Evolutionary conservation across 2,113 vertebrate species (phyloP).

Genomic region (Bothrops jararaca): DNA sequence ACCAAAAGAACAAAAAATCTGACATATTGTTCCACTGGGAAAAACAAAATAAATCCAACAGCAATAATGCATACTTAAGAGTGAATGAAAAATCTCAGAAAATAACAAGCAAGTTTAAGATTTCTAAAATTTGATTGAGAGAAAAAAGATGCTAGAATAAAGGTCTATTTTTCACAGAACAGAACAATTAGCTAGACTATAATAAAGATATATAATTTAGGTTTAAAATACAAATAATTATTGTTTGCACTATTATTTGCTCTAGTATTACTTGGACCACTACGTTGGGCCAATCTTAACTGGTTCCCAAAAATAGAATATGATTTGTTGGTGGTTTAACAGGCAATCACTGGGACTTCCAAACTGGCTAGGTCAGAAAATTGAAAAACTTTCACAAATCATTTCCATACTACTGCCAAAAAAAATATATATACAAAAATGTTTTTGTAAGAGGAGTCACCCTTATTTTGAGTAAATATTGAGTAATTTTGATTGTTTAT

Average conservation of each 20-base stretch:
- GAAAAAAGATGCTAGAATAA: background rate
- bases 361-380: background rate
- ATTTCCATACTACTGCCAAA: background rate
- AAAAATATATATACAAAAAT: background rate
- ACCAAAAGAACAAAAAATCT: background rate
- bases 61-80: background rate
- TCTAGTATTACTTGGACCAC: background rate
- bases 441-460: background rate
- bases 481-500: background rate
- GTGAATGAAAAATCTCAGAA: background rate
- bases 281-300: background rate
- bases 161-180: background rate
- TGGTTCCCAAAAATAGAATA: background rate
- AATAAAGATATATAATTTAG: background rate
- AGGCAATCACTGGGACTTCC: background rate
- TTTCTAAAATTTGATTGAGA: background rate
- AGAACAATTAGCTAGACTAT: background rate
- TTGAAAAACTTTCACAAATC: background rate
- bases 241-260: background rate
- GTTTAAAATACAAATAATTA: background rate
- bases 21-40: background rate
- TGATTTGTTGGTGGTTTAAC: background rate
- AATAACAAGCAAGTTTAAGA: background rate
- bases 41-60: background rate
- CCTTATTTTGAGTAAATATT: background rate